phyloP scores from a whole-genome alignment of 37 sponge, comb jelly and placozoan species.

The Diacarnus erythraeanus region DNA sequence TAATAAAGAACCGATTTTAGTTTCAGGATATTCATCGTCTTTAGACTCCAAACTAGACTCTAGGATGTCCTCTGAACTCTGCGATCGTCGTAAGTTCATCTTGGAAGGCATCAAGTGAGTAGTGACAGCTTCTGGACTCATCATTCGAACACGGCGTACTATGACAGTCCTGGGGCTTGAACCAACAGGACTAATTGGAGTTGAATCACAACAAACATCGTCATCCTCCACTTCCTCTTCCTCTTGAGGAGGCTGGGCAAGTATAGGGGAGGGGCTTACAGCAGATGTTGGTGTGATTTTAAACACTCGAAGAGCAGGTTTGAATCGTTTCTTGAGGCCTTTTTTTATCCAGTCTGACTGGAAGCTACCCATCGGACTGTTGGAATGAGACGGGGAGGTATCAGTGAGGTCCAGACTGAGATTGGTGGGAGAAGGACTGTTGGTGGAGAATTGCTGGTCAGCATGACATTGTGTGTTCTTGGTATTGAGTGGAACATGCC shows the following conservation, averaged over 20 bases:
- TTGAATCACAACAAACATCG: not conserved
- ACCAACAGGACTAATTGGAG: not conserved
- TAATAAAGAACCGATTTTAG: not conserved
- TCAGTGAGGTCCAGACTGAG: not conserved
- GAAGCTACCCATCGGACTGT: not conserved
- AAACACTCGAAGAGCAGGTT: constrained; percentile 6
- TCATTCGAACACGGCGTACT: constrained; percentile 9
- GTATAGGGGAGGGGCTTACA: not conserved
- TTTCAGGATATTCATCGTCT: not conserved
- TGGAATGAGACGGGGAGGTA: not conserved
- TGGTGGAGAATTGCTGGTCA: not conserved
- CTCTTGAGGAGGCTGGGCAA: not conserved
- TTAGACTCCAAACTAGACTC: not conserved
- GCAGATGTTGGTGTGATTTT: constrained; percentile 3
- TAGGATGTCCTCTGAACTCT: constrained; percentile 16
- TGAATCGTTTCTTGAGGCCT: not conserved
- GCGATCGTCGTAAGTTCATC: not conserved
- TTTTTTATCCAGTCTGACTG: not conserved
- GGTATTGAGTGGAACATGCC: not conserved
- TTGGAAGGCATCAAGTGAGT: not conserved
- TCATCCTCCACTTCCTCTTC: constrained; percentile 21
- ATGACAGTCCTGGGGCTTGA: not conserved
- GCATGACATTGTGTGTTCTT: too few relatives aligned
- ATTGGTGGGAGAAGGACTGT: not conserved
- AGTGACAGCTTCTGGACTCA: constrained; percentile 16